Conservation (phyloP, 2,797 vertebrate species). For the Malurus splendens region DNA sequence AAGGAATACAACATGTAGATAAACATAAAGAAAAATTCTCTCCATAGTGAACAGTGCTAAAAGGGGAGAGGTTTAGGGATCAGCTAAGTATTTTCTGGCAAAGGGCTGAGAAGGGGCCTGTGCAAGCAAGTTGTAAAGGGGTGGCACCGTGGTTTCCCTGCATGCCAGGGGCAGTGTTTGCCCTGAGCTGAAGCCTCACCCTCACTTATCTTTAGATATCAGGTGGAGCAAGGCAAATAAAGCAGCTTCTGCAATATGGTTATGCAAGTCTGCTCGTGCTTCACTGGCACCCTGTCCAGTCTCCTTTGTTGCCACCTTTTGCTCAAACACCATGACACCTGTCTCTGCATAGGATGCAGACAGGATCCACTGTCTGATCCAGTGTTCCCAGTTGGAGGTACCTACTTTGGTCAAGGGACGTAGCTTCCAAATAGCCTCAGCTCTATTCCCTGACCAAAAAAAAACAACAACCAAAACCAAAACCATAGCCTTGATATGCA, state of each 20-base stretch:
- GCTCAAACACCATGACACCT: not conserved
- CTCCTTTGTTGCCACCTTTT: not conserved
- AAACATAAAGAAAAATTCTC: not conserved
- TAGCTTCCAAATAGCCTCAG: not conserved
- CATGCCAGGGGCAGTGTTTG: rapidly evolving
- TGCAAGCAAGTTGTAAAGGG: not conserved
- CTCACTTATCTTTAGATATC: not conserved
- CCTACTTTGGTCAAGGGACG: not conserved
- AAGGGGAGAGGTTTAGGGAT: not conserved
- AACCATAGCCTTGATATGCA: not conserved
- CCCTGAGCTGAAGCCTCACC: not conserved
- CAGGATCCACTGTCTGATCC: not conserved
- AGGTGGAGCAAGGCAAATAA: not conserved
- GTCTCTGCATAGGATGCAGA: not conserved
- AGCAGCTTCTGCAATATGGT: not conserved
- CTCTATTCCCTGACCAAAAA: not conserved
- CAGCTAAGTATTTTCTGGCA: not conserved
- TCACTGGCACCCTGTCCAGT: not conserved
- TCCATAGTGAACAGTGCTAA: not conserved
- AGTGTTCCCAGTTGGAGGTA: not conserved
- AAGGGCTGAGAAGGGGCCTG: not conserved
- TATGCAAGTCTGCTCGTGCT: rapidly evolving
- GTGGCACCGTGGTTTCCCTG: not conserved
- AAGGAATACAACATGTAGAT: not conserved
- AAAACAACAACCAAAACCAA: no score